Base-by-base conservation (phyloP, 2,888 invertebrate species). In the Mylabris sibirica region DNA sequence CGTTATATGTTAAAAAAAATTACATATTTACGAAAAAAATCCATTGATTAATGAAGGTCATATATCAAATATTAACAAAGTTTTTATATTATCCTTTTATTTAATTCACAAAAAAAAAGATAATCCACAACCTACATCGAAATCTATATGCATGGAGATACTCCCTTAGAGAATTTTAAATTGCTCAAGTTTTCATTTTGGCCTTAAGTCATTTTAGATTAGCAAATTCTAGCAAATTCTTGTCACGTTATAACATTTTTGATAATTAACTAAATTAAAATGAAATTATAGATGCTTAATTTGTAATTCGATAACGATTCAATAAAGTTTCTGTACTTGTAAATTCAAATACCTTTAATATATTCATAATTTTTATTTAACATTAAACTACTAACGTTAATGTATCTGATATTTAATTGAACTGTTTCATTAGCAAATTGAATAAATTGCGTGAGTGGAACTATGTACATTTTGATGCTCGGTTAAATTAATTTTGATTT, bases 331-430 rank as follows among this genome's bases (percentile, higher is more conserved):
- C 35, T 66, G 41, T 41, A 12, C 34, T 57, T 62, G 35, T 41
- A 30, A 65, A 44, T 65, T 62, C 26, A 62, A 69, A 60, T 24
- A 2, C 8, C 35, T 59, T 24, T 59, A 64, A 64, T n/a, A 22
- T 63, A 63, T 65, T 63, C 60, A 60, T 63, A 69, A 65, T 30
- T 63, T 68, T 68, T 65, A 65, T 66, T 60, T 69, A 35, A 24
- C 65, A 44, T 53, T 68, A 53, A 59, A 65, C 60, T 68, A 60
- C 24, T 62, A 65, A 63, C 30, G 65, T 62, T 68, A 62, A 59
- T 53, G 53, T 65, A 14, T 20, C n/a, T 41, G 24, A 38, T 41
- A 64, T 68, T 34, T 64, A 64, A 64, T 64, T 64, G 60, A 57
- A 61, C 57, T 59, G 65, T 63, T 65, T 65, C 6, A 20, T 34